Base-by-base conservation (phyloP, 2,888 invertebrate genomes). In the Acanthopleura granulata region DNA sequence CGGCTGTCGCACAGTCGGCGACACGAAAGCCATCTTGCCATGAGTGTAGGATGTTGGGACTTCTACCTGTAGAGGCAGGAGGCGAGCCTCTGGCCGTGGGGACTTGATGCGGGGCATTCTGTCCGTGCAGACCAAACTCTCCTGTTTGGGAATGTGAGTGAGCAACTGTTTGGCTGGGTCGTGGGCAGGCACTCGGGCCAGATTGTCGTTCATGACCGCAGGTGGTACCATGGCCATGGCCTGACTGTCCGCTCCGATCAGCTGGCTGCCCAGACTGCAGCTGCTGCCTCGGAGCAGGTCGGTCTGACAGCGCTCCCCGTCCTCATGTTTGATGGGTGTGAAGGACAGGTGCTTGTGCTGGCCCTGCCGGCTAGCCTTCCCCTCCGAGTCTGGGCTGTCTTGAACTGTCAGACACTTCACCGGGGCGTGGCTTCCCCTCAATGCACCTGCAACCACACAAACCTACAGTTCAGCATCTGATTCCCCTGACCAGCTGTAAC, bases 351-450 rank as follows among this genome's bases (percentile, higher is more conserved):
- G 74, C 30, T 74, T 72, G 81, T 82, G 22, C 83, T 80, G 50
- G 79, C 81, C 71, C 83, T 83, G 74, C 62, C 74, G 50, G 40
- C 74, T 76, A 61, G 80, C 81, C 72, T 89, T 88, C 22, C 83
- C 82, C 74, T 88, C 87, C 1, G 85, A 85, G 86, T 82, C 82
- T 16, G 79, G 82, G 49, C 80, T 78, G 62, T 95, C 95, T 80
- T 93, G 94, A 76, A 95, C 94, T 79, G 94, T 94, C 76, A 95
- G 94, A 90, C 95, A 95, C 86, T 94, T 95, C 51, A 85, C 94
- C 78, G 94, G 94, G 90, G 94, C 94, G 87, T 94, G 94, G 75
- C 94, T 92, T 83, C 93, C 93, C 75, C 75, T 75, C 72, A 75
- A 78, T 66, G 73, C 75, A 74, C 74, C 79, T 78, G 73, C 27